Conservation (phyloP, 92 coral and sea anemone species). For the Porites divaricata region DNA sequence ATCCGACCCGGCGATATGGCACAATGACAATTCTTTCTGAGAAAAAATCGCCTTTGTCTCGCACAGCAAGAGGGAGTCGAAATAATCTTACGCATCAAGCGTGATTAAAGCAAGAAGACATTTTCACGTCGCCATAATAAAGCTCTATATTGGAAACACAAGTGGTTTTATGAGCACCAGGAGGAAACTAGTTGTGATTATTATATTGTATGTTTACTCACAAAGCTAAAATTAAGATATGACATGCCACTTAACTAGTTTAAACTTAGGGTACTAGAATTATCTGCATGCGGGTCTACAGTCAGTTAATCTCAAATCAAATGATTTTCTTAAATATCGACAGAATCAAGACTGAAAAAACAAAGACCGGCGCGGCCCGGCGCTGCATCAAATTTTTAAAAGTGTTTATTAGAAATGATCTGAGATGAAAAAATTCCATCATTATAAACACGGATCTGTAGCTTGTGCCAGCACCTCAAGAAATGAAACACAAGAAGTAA, state of each 20-base stretch:
- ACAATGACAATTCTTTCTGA: not conserved
- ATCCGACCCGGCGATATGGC: not conserved
- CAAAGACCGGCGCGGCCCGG: not conserved
- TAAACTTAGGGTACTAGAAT: too few relatives aligned
- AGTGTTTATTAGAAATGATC: too few relatives aligned
- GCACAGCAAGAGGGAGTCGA: not conserved
- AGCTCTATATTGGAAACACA: not conserved
- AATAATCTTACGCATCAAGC: not conserved
- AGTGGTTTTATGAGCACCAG: not conserved
- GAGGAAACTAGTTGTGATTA: not conserved
- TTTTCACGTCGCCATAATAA: not conserved
- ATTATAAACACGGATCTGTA: too few relatives aligned
- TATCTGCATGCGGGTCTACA: too few relatives aligned
- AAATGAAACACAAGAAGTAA: too few relatives aligned
- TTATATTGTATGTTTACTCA: too few relatives aligned
- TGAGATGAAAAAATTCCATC: too few relatives aligned
- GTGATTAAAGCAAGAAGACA: conserved; percentile 1
- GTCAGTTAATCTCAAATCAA: too few relatives aligned
- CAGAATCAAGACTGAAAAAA: not conserved
- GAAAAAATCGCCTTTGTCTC: not conserved
- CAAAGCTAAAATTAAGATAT: not conserved
- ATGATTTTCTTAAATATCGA: not conserved
- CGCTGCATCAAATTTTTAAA: too few relatives aligned
- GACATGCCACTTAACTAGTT: not conserved
- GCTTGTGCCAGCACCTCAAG: too few relatives aligned